These are phyloP conservation scores for Seriola quinqueradiata DNA, from an alignment of 2,113 vertebrate species.

Conservation along the genomic window DNA sequence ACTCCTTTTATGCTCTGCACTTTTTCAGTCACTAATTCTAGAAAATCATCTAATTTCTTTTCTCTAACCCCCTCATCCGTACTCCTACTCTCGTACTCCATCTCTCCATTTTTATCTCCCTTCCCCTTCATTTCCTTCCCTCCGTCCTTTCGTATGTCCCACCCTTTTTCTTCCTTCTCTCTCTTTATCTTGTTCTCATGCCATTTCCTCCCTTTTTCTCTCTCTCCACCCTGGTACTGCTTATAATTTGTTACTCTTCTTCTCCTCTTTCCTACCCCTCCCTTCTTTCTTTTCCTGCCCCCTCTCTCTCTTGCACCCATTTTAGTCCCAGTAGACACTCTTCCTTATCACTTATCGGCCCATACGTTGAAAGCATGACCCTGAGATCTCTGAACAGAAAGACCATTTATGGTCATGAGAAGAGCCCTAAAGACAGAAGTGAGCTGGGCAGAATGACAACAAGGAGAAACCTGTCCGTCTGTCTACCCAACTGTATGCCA, in stretches of 20 bases:
- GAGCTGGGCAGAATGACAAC: slow-evolving; percentile 39
- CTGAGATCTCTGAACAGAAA: slow-evolving; percentile 53
- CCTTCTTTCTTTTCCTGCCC: slow-evolving; percentile 30
- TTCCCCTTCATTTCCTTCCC: slow-evolving; percentile 65
- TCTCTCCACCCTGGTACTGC: slow-evolving; percentile 39
- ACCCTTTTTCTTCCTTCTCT: slow-evolving; percentile 39
- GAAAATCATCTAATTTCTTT: slow-evolving; percentile 33
- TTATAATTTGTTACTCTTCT: slow-evolving; percentile 59
- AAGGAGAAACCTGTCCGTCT: slow-evolving; percentile 16
- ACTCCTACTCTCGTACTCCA: neutral
- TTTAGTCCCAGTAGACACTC: slow-evolving; percentile 52
- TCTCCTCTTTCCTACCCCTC: slow-evolving; percentile 40
- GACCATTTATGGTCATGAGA: slow-evolving; percentile 77
- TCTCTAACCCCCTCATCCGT: neutral
- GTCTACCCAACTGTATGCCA: slow-evolving; percentile 24
- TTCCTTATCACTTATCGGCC: slow-evolving; percentile 53
- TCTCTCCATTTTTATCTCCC: slow-evolving; percentile 64
- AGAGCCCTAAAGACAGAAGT: slow-evolving; percentile 45
- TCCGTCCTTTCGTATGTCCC: slow-evolving; percentile 47
- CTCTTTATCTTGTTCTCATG: slow-evolving; percentile 64
- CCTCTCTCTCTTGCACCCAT: neutral
- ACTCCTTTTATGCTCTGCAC: slow-evolving; percentile 15
- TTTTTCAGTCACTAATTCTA: slow-evolving; percentile 1
- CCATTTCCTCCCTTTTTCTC: slow-evolving; percentile 64
- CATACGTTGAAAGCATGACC: slow-evolving; percentile 69